Percentiles rank a stretch among this genome's conserved stretches.
These are phyloP conservation scores for Nettapus auritus DNA, from an alignment of 2,113 vertebrate genomes.

Conservation along the genomic window DNA sequence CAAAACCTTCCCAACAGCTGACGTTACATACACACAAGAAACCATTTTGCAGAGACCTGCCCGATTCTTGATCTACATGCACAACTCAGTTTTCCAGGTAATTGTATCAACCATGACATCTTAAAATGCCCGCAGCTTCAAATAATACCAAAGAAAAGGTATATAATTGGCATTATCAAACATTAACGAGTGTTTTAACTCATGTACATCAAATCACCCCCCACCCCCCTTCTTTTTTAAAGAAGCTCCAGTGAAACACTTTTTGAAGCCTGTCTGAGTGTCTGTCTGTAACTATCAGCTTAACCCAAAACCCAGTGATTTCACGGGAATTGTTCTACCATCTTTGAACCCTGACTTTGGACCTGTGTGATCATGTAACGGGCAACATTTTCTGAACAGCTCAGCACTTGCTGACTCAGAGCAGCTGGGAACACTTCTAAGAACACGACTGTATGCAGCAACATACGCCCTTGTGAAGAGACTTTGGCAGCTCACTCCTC, in stretches of 20 bases:
- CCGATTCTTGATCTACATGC: background rate
- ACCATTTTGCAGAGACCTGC: background rate
- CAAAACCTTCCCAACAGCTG: background rate
- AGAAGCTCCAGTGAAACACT: background rate
- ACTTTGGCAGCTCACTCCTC: background rate
- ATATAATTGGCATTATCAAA: background rate
- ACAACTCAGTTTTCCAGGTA: background rate
- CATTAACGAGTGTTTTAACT: background rate
- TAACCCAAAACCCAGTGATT: background rate
- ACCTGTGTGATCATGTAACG: background rate
- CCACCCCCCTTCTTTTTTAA: background rate
- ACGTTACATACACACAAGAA: background rate
- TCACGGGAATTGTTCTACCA: background rate
- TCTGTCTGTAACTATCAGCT: background rate
- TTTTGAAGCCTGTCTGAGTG: background rate
- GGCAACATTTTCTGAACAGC: background rate
- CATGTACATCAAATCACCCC: background rate
- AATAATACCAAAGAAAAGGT: background rate
- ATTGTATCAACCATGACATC: background rate
- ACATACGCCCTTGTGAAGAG: background rate
- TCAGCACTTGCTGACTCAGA: background rate
- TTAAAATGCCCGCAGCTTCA: background rate
- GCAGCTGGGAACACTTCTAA: background rate
- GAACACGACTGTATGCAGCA: background rate
- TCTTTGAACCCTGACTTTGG: background rate